Evolutionary conservation across 2,113 vertebrate species (phyloP).

Genomic region (Tursiops truncatus): DNA sequence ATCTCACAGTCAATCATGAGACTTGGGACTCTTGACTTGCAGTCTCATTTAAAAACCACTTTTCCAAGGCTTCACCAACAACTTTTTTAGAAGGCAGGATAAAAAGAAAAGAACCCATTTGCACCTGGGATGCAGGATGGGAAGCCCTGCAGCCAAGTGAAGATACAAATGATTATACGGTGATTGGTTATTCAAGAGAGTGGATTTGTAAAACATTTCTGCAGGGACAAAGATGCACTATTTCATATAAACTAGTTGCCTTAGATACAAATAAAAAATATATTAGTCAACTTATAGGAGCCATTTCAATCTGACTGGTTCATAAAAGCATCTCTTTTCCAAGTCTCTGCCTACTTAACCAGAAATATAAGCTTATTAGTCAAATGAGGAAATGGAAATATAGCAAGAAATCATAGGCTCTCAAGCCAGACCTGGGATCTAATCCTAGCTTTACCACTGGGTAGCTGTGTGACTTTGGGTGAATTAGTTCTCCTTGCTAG

Average conservation of each 20-base stretch:
- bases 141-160: background rate
- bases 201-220: background rate
- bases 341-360: background rate
- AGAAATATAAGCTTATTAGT: background rate
- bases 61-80: background rate
- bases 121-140: background rate
- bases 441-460: background rate
- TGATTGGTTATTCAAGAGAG: background rate
- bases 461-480: background rate
- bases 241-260: constrained; percentile 34
- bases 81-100: background rate
- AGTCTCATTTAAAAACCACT: constrained; percentile 34
- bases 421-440: background rate
- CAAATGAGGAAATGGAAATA: constrained; percentile 18
- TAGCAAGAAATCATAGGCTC: background rate
- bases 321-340: background rate
- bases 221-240: background rate
- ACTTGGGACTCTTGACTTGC: background rate
- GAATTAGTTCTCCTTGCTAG: background rate
- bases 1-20: background rate
- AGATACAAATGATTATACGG: background rate
- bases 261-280: constrained; percentile 34
- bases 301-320: background rate
- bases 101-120: background rate
- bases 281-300: background rate